These are phyloP conservation scores for Synergus laeviventris DNA, from an alignment of 2,888 invertebrate species.

Conservation along the genomic window DNA sequence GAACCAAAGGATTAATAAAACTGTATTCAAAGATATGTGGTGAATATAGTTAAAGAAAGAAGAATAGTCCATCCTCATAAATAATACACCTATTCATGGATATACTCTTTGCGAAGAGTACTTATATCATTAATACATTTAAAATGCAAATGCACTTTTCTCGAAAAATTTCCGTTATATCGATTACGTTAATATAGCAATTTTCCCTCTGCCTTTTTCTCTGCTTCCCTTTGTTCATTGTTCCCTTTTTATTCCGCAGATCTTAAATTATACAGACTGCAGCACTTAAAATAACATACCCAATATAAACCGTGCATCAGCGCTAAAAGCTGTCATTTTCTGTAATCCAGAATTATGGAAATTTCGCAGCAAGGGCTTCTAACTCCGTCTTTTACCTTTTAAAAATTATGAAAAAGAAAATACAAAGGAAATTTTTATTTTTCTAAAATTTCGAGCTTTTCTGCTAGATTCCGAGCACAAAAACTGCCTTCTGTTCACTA, in stretches of 20 bases:
- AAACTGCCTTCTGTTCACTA: conserved; percentile 48
- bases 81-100: conserved; percentile 16
- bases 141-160: conserved; percentile 21
- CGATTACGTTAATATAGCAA: conserved; percentile 35
- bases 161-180: conserved; percentile 23
- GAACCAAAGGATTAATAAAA: neutral
- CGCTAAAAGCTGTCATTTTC: conserved; percentile 75
- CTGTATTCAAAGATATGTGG: neutral
- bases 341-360: conserved; percentile 74
- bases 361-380: conserved; percentile 58
- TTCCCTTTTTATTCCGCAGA: conserved; percentile 53
- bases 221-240: conserved; percentile 45
- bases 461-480: no score
- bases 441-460: no score
- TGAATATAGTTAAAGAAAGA: neutral
- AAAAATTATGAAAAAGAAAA: neutral
- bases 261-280: conserved; percentile 72
- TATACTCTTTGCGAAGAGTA: neutral
- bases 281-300: conserved; percentile 74
- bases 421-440: neutral
- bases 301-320: conserved; percentile 74
- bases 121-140: neutral
- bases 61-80: neutral
- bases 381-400: neutral
- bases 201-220: conserved; percentile 46